These are phyloP conservation scores for Choristoneura rosaceana DNA, from an alignment of 2,888 invertebrate species.

Conservation along the genomic window DNA sequence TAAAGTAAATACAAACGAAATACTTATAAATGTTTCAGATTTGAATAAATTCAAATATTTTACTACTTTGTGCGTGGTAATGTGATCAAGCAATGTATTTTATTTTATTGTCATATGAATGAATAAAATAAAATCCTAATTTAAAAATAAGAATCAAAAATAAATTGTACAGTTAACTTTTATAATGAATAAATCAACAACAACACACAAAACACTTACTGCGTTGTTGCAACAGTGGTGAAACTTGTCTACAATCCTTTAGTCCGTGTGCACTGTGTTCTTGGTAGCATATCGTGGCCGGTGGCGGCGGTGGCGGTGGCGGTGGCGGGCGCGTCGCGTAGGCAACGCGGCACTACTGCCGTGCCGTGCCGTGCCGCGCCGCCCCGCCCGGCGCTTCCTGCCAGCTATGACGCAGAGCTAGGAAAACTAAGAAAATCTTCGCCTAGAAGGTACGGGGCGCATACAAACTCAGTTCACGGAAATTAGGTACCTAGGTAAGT, in stretches of 20 bases:
- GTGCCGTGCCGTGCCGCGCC: conserved; percentile 43
- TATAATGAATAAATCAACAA: background rate
- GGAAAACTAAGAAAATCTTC: conserved; percentile 44
- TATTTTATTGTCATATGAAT: no score
- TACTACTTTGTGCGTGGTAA: background rate
- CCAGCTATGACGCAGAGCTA: conserved; percentile 46
- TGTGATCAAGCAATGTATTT: background rate
- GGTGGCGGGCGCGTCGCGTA: conserved; percentile 66
- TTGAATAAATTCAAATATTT: background rate
- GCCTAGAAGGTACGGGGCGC: background rate
- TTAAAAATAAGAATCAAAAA: conserved; percentile 3
- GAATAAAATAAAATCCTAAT: background rate
- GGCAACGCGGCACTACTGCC: conserved; percentile 73
- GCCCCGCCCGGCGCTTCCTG: conserved; percentile 39
- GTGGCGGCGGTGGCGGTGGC: conserved; percentile 50
- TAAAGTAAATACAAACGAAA: background rate
- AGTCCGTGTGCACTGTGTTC: conserved; percentile 15
- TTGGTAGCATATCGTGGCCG: conserved; percentile 29
- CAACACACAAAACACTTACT: conserved; percentile 15
- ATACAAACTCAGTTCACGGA: background rate
- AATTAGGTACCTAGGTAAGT: background rate
- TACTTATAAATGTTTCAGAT: background rate
- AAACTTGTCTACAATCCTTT: conserved; percentile 22
- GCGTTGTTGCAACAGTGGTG: conserved; percentile 7
- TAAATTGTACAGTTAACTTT: background rate